These are phyloP conservation scores for Agrochola lychnidis DNA, from an alignment of 2,888 invertebrate species.

Conservation along the genomic window DNA sequence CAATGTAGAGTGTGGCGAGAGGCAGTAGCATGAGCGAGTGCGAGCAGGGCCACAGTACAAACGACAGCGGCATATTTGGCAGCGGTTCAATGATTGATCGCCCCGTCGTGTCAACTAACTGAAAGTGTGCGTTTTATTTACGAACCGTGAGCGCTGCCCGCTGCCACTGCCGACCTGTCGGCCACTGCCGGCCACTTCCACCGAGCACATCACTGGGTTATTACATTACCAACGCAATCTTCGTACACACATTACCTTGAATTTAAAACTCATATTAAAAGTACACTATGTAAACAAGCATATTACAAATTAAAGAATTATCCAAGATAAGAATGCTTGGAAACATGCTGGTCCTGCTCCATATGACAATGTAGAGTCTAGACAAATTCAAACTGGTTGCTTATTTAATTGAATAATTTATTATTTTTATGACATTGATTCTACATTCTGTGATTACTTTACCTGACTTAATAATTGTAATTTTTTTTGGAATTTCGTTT, in stretches of 20 bases:
- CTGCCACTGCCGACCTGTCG: not conserved
- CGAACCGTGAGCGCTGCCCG: constrained; percentile 35
- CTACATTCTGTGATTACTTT: too few relatives aligned
- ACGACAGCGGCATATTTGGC: constrained; percentile 65
- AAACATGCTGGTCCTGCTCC: too few relatives aligned
- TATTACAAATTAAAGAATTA: too few relatives aligned
- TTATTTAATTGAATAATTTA: too few relatives aligned
- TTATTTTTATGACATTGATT: too few relatives aligned
- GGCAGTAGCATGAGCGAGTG: not conserved
- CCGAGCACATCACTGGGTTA: not conserved
- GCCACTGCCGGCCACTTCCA: not conserved
- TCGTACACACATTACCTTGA: not conserved
- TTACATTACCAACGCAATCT: not conserved
- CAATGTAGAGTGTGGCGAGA: not conserved
- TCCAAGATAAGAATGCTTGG: too few relatives aligned
- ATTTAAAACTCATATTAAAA: too few relatives aligned
- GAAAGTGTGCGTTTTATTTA: constrained; percentile 57
- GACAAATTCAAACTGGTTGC: too few relatives aligned
- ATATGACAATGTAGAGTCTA: too few relatives aligned
- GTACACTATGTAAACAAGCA: too few relatives aligned
- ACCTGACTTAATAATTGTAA: too few relatives aligned
- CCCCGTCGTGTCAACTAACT: constrained; percentile 52
- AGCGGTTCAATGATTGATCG: constrained; percentile 69
- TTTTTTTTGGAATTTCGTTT: too few relatives aligned
- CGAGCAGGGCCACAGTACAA: constrained; percentile 30